Evolutionary conservation across 1,140 invertebrate genomes (phyloP), one percentile per base, ranked within the genome.

Genomic region (Scaptomyza montana): DNA sequence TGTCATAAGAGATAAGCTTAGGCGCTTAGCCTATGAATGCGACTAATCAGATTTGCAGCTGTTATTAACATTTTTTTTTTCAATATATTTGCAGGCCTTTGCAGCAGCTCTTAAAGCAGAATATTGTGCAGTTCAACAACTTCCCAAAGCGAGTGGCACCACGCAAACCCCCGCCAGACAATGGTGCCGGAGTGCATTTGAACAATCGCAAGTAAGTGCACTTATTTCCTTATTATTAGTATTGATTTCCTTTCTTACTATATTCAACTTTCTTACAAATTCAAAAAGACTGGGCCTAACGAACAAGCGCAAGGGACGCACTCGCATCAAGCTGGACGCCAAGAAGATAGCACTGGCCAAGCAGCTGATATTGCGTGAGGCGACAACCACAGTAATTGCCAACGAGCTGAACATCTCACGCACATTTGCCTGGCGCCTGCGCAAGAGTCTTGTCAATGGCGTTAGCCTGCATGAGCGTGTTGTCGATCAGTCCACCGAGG

Each of bases 41-140:
- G 5, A 5, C 3, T 5, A 30, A 30, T 30, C 28, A 30, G 28
- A 3, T 30, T 3, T 5, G 5, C 3, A 5, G 28, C 28, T 6
- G 30, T 33, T 33, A 33, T 7, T 33, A 33, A 33, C 5, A 2
- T 5, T 6, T 33, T 33, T 33, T 7, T 33, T 33, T 4, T 2
- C 21, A 25, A 10, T 12, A 1, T 49, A 6, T 51, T 56, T 63
- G 8, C 36, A 91, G 90, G 90, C 90, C 90, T 2, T 60, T 91
- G 60, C 90, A 91, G 72, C 90, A 91, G 73, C 84, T 91, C 5
- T 90, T 91, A 39, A 91, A 91, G 46, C 90, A 91, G 62, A 91
- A 91, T 33, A 91, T 91, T 55, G 87, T 89, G 16, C 87, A 91
- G 74, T 91, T 91, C 13, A 91, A 91, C 43, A 91, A 91, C 54